phyloP scores from a whole-genome alignment of 2,797 vertebrate species.

The Picus viridis region DNA sequence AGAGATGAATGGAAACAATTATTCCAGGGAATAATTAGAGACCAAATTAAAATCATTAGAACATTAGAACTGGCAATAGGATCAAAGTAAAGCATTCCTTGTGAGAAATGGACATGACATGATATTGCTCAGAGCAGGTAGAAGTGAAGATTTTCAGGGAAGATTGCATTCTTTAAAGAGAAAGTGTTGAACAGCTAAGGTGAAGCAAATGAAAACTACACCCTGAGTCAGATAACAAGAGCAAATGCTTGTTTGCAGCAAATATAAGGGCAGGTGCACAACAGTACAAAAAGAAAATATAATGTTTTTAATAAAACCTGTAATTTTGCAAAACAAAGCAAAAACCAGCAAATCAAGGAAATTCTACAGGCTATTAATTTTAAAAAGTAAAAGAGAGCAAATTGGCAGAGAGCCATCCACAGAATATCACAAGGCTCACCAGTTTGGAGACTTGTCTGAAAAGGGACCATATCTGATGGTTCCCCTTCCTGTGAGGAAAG shows the following conservation, averaged over 20 bases:
- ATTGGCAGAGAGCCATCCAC: neutral
- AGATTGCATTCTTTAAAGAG: conserved; percentile 5
- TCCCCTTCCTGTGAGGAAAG: neutral
- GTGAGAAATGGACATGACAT: neutral
- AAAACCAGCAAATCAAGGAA: neutral
- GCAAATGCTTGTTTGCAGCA: neutral
- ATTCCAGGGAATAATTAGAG: conserved; percentile 54
- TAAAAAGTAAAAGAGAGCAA: neutral
- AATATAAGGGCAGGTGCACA: neutral
- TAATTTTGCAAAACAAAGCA: neutral
- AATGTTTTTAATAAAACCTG: neutral
- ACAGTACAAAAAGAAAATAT: neutral
- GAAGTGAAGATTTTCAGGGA: conserved; percentile 11
- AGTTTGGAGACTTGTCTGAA: neutral
- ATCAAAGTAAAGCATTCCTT: conserved; percentile 55
- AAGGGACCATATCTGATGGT: neutral
- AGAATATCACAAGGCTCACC: neutral
- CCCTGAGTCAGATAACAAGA: neutral
- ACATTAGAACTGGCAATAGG: conserved; percentile 52
- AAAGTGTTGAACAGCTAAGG: neutral
- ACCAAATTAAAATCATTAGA: conserved; percentile 62
- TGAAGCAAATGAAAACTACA: neutral
- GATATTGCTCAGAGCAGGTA: conserved; percentile 5
- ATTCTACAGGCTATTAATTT: neutral
- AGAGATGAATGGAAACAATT: conserved; percentile 51